These are phyloP conservation scores for Sylvia atricapilla DNA, from an alignment of 2,113 vertebrate species.

Conservation along the genomic window DNA sequence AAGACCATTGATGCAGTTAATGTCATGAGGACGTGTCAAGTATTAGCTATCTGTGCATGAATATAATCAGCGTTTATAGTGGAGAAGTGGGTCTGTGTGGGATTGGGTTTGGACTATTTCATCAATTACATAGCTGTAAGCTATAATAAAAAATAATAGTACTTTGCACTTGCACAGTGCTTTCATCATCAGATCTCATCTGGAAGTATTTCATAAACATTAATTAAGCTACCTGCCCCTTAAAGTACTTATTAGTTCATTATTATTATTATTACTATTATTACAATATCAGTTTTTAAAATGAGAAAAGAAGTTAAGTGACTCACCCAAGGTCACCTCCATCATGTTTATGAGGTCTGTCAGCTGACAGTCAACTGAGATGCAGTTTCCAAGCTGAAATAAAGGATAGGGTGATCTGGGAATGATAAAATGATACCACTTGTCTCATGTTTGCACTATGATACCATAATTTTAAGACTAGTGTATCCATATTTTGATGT, in stretches of 20 bases:
- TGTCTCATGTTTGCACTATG: not conserved
- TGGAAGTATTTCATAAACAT: not conserved
- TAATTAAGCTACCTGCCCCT: not conserved
- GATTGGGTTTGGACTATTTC: constrained; percentile 9
- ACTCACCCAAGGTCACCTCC: not conserved
- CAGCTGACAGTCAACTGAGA: not conserved
- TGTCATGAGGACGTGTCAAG: not conserved
- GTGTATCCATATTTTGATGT: accelerated
- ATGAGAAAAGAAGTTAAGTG: not conserved
- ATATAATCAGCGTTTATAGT: not conserved
- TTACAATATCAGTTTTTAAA: not conserved
- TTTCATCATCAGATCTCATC: constrained; percentile 15
- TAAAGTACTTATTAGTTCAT: not conserved
- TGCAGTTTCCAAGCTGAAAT: not conserved
- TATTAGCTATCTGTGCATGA: not conserved
- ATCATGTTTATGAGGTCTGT: not conserved
- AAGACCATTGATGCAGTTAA: not conserved
- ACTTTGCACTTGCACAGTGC: not conserved
- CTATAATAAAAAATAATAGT: constrained; percentile 50
- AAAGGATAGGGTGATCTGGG: not conserved
- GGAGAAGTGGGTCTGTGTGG: not conserved
- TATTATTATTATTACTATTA: not conserved
- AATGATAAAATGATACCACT: not conserved
- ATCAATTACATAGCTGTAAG: constrained; percentile 7
- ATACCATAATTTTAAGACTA: not conserved